Evolutionary conservation across 1,140 invertebrate genomes (phyloP).

Genomic region (Palaemon carinicauda): DNA sequence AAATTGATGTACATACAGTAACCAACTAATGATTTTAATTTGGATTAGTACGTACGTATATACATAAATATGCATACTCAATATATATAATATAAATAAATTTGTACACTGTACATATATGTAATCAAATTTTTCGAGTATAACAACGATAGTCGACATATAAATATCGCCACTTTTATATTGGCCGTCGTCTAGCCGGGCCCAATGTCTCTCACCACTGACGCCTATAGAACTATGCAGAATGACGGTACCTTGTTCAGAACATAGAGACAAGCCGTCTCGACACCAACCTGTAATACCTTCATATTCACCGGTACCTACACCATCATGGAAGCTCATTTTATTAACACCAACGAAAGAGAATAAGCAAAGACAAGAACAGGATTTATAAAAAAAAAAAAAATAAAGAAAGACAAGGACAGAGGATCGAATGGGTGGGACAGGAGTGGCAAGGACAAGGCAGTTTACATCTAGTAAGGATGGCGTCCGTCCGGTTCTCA

Average conservation of each 20-base stretch:
- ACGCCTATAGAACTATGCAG: not conserved
- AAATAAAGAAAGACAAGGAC: not conserved
- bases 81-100: too few species aligned
- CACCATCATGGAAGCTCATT: too few species aligned
- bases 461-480: too few species aligned
- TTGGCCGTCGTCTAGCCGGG: too few species aligned
- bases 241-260: not conserved
- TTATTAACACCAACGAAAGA: too few species aligned
- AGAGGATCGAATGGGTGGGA: not conserved
- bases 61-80: not conserved
- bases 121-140: not conserved
- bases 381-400: too few species aligned
- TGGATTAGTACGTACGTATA: not conserved
- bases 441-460: not conserved
- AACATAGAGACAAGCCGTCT: not conserved
- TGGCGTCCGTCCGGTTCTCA: too few species aligned
- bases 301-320: not conserved
- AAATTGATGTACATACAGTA: too few species aligned
- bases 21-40: too few species aligned
- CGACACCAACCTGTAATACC: not conserved
- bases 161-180: not conserved
- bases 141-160: not conserved
- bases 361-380: too few species aligned
- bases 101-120: not conserved
- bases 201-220: too few species aligned